A percentile compares a stretch with the other conserved stretches of the same genome.
phyloP scores from a whole-genome alignment of 2,888 invertebrate genomes.

The Morinoia aosen region DNA sequence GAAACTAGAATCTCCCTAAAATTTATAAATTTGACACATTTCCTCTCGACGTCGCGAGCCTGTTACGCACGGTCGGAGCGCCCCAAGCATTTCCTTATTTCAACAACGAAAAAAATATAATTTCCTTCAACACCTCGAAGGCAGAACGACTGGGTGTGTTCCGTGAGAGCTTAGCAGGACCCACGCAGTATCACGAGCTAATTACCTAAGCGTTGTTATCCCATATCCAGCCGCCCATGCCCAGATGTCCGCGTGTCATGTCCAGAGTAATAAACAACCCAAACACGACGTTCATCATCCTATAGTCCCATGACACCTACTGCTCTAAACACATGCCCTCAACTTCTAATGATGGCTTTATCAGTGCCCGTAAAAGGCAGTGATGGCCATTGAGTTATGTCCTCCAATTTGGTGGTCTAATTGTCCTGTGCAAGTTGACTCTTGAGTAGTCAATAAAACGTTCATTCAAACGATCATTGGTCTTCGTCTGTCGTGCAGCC shows the following conservation, averaged over 20 bases:
- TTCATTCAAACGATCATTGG: conserved; percentile 23
- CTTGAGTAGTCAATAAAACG: conserved; percentile 13
- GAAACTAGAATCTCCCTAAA: neutral
- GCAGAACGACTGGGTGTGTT: conserved; percentile 5
- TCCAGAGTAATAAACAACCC: conserved; percentile 38
- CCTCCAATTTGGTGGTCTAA: conserved; percentile 50
- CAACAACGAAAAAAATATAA: neutral
- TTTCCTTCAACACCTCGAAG: conserved; percentile 17
- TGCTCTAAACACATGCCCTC: conserved; percentile 43
- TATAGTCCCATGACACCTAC: conserved; percentile 29
- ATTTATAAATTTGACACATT: neutral
- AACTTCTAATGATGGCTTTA: conserved; percentile 51
- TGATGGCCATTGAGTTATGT: conserved; percentile 36
- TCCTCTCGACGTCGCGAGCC: neutral
- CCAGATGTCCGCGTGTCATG: conserved; percentile 46
- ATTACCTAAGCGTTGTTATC: conserved; percentile 44
- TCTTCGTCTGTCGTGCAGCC: neutral
- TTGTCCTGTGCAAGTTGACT: conserved; percentile 41
- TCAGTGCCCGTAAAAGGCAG: conserved; percentile 39
- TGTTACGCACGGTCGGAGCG: neutral
- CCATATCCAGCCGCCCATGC: conserved; percentile 36
- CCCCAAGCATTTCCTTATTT: neutral
- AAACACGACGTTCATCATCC: conserved; percentile 44
- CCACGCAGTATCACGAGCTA: conserved; percentile 15
- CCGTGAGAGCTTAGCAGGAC: conserved; percentile 16